Evolutionary conservation across 2,888 invertebrate species (phyloP).

Genomic region (Melieria crassipennis): DNA sequence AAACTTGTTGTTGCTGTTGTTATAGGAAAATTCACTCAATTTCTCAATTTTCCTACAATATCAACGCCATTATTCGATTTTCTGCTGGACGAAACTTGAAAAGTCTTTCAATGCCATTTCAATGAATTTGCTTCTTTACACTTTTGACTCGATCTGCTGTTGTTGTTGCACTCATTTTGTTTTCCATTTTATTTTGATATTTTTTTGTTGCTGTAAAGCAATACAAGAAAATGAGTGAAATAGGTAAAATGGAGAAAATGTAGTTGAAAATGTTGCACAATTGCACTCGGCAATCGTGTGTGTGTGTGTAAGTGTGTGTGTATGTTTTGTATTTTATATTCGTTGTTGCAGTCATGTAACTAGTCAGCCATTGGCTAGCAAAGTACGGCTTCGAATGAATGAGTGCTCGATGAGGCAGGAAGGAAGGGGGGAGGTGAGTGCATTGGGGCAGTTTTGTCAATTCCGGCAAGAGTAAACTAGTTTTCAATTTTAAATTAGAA

Average conservation of each 20-base stretch:
- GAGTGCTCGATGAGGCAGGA: not conserved
- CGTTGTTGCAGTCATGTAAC: not conserved
- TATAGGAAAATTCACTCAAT: too few relatives aligned
- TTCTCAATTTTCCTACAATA: too few relatives aligned
- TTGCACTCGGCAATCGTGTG: constrained; percentile 13
- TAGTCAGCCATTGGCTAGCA: constrained; percentile 21
- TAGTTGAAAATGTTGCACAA: constrained; percentile 30
- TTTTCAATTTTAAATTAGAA: constrained; percentile 31
- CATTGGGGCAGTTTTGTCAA: not conserved
- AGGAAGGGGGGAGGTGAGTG: not conserved
- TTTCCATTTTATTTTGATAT: too few relatives aligned
- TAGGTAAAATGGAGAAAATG: constrained; percentile 25
- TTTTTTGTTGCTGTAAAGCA: constrained; percentile 1
- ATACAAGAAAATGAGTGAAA: constrained; percentile 16
- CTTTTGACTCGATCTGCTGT: too few relatives aligned
- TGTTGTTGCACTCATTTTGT: too few relatives aligned
- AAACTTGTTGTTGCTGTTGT: too few relatives aligned
- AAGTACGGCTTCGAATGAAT: constrained; percentile 5
- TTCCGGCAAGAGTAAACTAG: constrained; percentile 17
- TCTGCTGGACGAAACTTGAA: too few relatives aligned
- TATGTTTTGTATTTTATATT: not conserved
- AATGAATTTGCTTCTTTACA: too few relatives aligned
- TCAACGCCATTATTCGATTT: too few relatives aligned
- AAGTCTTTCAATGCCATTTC: too few relatives aligned
- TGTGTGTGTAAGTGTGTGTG: constrained; percentile 4